These are phyloP conservation scores for Muscicapa adusta DNA, from an alignment of 2,113 vertebrate genomes.

Conservation along the genomic window DNA sequence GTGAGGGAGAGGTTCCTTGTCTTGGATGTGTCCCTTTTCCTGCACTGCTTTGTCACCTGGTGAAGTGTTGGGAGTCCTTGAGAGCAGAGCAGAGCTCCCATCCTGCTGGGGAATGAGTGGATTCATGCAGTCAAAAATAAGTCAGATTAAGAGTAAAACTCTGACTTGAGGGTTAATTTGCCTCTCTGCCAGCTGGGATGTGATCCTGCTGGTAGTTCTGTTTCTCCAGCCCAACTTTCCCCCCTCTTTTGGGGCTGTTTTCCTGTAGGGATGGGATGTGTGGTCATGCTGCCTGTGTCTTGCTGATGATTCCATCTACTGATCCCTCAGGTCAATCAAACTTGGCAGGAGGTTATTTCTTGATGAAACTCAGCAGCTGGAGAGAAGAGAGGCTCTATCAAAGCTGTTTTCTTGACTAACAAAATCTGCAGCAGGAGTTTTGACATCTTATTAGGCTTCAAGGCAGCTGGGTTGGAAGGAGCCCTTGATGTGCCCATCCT, in stretches of 20 bases:
- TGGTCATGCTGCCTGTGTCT: not conserved
- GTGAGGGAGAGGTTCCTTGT: not conserved
- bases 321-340: not conserved
- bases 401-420: not conserved
- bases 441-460: constrained; percentile 1
- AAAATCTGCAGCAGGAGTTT: not conserved
- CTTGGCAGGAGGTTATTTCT: constrained; percentile 14
- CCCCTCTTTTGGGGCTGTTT: not conserved
- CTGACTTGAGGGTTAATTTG: not conserved
- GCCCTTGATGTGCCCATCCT: not conserved
- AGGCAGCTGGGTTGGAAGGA: not conserved
- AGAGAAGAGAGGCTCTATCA: not conserved
- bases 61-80: not conserved
- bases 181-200: not conserved
- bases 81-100: not conserved
- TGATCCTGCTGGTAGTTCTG: not conserved
- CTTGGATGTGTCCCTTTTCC: not conserved
- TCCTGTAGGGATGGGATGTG: not conserved
- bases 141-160: not conserved
- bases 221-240: not conserved
- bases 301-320: not conserved
- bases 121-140: not conserved
- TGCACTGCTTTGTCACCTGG: not conserved
- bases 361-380: not conserved
- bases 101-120: not conserved